phyloP scores from a whole-genome alignment of 1,140 invertebrate species.

The Holcopasites calliopsidis region DNA sequence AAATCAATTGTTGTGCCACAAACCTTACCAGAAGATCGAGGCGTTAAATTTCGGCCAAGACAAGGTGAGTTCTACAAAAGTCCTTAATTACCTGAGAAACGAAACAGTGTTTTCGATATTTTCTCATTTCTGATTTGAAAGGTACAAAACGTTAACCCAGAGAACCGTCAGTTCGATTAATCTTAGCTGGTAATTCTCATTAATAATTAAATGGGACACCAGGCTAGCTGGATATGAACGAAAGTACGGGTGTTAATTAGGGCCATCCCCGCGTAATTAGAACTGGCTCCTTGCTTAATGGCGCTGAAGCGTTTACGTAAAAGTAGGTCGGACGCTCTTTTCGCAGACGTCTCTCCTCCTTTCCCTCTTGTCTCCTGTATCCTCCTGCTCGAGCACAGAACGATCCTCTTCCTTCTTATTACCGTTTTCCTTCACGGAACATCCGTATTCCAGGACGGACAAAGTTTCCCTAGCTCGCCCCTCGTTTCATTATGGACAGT shows the following conservation, averaged over 20 bases:
- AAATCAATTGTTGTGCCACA: constrained; percentile 91
- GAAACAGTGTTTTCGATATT: neutral
- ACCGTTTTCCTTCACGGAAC: constrained; percentile 22
- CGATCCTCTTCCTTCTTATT: constrained; percentile 41
- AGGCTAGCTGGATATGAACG: constrained; percentile 54
- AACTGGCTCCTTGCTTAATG: constrained; percentile 66
- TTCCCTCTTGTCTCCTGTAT: constrained; percentile 23
- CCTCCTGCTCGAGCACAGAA: neutral
- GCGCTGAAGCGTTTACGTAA: constrained; percentile 60
- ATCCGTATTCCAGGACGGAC: constrained; percentile 29
- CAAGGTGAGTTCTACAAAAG: constrained; percentile 80
- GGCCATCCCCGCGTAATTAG: constrained; percentile 71
- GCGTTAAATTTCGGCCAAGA: constrained; percentile 88
- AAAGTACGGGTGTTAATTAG: constrained; percentile 74
- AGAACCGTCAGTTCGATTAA: constrained; percentile 55
- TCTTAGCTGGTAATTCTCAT: constrained; percentile 63
- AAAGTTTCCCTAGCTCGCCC: constrained; percentile 34
- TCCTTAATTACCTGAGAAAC: neutral
- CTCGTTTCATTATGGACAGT: constrained; percentile 57
- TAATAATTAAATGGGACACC: constrained; percentile 55
- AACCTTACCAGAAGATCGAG: constrained; percentile 88
- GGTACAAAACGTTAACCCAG: neutral
- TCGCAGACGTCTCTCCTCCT: constrained; percentile 32
- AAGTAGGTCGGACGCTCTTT: constrained; percentile 67
- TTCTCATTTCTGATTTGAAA: neutral